These are phyloP conservation scores for Marronus borbonicus DNA, from an alignment of 2,888 invertebrate genomes.

Conservation along the genomic window DNA sequence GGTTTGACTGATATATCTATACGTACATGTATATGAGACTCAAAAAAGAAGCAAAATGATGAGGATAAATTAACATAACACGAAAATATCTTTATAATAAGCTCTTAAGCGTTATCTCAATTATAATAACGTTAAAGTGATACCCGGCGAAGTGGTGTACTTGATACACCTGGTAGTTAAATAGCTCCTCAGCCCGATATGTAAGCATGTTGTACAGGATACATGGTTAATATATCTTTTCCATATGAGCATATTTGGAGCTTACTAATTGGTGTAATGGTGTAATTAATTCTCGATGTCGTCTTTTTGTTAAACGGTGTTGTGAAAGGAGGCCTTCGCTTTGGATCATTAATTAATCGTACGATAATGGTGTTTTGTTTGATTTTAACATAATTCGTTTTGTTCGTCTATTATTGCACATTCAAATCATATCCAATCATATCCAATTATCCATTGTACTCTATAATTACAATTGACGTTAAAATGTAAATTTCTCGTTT, in stretches of 20 bases:
- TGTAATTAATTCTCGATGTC: slow-evolving; percentile 19
- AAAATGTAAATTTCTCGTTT: not conserved
- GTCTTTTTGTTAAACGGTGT: slow-evolving; percentile 5
- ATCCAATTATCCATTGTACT: slow-evolving; percentile 1
- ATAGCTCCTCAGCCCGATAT: not conserved
- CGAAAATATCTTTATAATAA: slow-evolving; percentile 48
- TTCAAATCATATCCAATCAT: slow-evolving; percentile 6
- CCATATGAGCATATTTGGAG: slow-evolving; percentile 1
- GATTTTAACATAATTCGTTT: slow-evolving; percentile 7
- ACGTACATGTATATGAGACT: not conserved
- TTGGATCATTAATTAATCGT: slow-evolving; percentile 5
- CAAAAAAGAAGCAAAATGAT: slow-evolving; percentile 18
- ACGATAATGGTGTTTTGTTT: not conserved
- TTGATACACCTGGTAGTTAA: slow-evolving; percentile 12
- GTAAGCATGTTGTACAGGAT: slow-evolving; percentile 15
- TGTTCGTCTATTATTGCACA: not conserved
- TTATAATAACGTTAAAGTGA: slow-evolving; percentile 47
- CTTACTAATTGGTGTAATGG: slow-evolving; percentile 29
- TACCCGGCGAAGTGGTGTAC: slow-evolving; percentile 33
- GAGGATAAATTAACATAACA: slow-evolving; percentile 45
- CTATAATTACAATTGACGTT: slow-evolving; percentile 8
- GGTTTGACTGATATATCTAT: not conserved
- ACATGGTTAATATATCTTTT: slow-evolving; percentile 30
- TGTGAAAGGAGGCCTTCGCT: slow-evolving; percentile 13
- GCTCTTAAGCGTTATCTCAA: slow-evolving; percentile 38